Evolutionary conservation across 2,113 vertebrate genomes (phyloP), one percentile per base, ranked within the genome.

Genomic region (Euleptes europaea): DNA sequence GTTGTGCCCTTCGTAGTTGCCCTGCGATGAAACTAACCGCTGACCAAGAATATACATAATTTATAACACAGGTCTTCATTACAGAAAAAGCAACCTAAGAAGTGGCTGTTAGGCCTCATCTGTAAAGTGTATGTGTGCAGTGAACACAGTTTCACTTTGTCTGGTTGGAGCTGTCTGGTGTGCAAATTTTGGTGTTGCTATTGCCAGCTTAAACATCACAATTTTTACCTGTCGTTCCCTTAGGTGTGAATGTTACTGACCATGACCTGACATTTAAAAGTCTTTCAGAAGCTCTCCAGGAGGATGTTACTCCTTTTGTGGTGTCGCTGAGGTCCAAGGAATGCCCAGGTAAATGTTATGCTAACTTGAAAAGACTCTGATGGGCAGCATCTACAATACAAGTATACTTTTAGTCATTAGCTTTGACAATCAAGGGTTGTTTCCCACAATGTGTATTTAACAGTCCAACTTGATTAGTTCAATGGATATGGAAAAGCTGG

Each of bases 221-320:
- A 40, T 88, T 75, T 72, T 91, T 15, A 38, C 79, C 12, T 89
- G 3, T 88, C 21, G 67, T 4, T 23, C 74, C 87, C 63, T 10
- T 82, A 99, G 98, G 99, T 84, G 99, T 99, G 40, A 99, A 99
- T 84, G 96, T 99, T 82, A 97, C 98, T 12, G 98, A 99, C 94
- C 99, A 99, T 86, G 96, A 98, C 84, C 94, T 98, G 94, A 99
- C 97, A 76, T 98, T 99, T 88, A 97, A 96, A 94, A 97, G 96
- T 90, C 91, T 99, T 67, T 97, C 96, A 17, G 98, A 98, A 72
- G 91, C 96, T 77, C 95, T 99, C 84, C 96, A 95, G 73, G 94
- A 97, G 92, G 97, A 92, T 8, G 90, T 99, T 85, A 98, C 97
- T 86, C 98, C 98, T 57, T 96, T 98, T 72, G 93, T 98, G 79